Evolutionary conservation across 2,797 vertebrate species (phyloP), one percentile per base, ranked within the genome.

Genomic region (Rhynchonycteris naso): DNA sequence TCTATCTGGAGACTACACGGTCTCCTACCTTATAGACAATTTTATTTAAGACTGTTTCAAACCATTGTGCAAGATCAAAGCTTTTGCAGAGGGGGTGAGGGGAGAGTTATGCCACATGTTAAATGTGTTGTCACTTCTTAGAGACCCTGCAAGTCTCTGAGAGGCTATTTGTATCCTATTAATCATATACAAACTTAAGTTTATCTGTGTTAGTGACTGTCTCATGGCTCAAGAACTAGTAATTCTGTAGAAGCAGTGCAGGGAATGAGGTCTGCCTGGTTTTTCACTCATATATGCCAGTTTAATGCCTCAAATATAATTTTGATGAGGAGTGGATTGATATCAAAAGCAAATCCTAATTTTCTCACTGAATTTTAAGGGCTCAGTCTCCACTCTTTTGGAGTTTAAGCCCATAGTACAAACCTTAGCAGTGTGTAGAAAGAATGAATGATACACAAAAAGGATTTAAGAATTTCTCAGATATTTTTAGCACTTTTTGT

Each of bases 291-390:
- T 28, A 3, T 15, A 16, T 87, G 28, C 47, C 56, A 0, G 76
- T 91, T 82, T 90, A 87, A 68, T 16, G 33, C 24, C 4, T 35
- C 16, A 35, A 15, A 85, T 87, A n/a, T 61, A 61, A 96, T 79
- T 94, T 75, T 92, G 71, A 69, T 68, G 22, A 84, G 61, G 26
- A 84, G 30, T 68, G 52, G 16, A 69, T 85, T 96, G 50, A 78
- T 11, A 59, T 47, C 21, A 65, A 89, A 92, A 74, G 30, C n/a
- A 84, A 76, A 72, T 1, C n/a, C 5, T 65, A 50, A 72, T 61
- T 87, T 91, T 87, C 19, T 26, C 90, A 52, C 26, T 82, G 78
- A 71, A 24, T 78, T 91, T 35, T 81, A 79, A 90, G 43, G 61
- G 30, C 16, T 82, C 2, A 0, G 3, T 81, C 33, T 59, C 18